Percentiles rank a stretch among this genome's conserved stretches.
Evolutionary conservation across 1,140 invertebrate species (phyloP).

Genomic region (Amyelois transitella): DNA sequence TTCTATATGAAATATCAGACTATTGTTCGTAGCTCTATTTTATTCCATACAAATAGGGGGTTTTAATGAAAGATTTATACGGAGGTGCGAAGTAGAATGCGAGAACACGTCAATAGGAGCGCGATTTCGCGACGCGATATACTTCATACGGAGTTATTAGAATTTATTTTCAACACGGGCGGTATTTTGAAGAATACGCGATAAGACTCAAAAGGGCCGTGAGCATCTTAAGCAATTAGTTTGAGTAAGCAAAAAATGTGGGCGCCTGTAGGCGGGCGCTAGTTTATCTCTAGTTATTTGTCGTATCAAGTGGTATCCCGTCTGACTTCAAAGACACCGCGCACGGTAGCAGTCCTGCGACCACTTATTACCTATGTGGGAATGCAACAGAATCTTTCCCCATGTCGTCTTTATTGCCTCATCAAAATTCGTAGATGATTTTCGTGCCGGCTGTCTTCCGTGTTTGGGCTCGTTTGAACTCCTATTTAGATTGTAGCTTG

Average conservation of each 20-base stretch:
- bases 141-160: conserved; percentile 1
- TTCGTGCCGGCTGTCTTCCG: conserved; percentile 19
- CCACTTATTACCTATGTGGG: conserved; percentile 34
- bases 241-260: conserved; percentile 41
- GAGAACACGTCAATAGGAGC: conserved; percentile 33
- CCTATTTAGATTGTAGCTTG: conserved; percentile 32
- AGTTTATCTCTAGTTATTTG: conserved; percentile 67
- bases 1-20: conserved; percentile 62
- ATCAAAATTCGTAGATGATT: conserved; percentile 34
- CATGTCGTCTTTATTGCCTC: conserved; percentile 39
- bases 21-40: conserved; percentile 57
- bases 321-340: conserved; percentile 59
- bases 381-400: conserved; percentile 32
- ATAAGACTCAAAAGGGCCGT: conserved; percentile 24
- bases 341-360: conserved; percentile 44
- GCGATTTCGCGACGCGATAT: conserved; percentile 36
- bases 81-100: conserved; percentile 55
- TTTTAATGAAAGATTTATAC: conserved; percentile 69
- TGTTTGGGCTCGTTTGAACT: conserved; percentile 25
- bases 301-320: conserved; percentile 62
- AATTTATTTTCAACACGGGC: not conserved
- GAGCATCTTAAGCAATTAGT: conserved; percentile 35
- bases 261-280: conserved; percentile 36
- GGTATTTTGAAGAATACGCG: conserved; percentile 15
- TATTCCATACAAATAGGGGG: conserved; percentile 56